Percentiles rank a stretch among this genome's conserved stretches.
Evolutionary conservation across 2,797 vertebrate species (phyloP).

Genomic region (Anguilla megastoma): DNA sequence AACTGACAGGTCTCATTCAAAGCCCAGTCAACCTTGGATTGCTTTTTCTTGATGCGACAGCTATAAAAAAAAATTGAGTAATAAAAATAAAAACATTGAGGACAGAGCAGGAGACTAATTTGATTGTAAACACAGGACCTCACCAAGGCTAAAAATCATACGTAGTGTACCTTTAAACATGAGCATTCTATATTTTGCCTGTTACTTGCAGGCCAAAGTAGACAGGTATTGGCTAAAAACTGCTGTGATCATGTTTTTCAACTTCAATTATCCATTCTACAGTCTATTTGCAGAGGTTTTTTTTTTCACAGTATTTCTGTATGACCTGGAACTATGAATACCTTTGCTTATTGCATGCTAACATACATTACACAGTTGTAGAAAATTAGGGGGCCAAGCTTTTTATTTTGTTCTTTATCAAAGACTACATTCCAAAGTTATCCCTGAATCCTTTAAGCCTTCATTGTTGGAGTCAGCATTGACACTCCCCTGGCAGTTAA

Average conservation of each 20-base stretch:
- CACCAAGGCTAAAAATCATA: no score
- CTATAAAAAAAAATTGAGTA: no score
- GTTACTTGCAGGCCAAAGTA: no score
- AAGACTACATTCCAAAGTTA: neutral
- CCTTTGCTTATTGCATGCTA: neutral
- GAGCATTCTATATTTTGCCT: no score
- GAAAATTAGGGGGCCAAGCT: neutral
- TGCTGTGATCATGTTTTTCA: neutral
- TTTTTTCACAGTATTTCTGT: neutral
- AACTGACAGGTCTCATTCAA: no score
- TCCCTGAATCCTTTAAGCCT: neutral
- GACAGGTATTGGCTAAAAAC: neutral
- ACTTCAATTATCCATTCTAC: neutral
- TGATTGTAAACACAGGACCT: no score
- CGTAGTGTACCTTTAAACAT: no score
- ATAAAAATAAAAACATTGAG: no score
- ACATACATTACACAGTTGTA: neutral
- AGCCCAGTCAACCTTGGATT: no score
- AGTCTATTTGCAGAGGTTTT: neutral
- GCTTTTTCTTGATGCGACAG: no score
- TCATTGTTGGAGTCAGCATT: neutral
- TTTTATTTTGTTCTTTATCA: conserved; percentile 11
- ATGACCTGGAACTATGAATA: neutral
- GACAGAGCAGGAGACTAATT: no score
- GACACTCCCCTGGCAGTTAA: neutral